Base-by-base conservation (phyloP, 2,888 invertebrate genomes). In the Patella depressa region DNA sequence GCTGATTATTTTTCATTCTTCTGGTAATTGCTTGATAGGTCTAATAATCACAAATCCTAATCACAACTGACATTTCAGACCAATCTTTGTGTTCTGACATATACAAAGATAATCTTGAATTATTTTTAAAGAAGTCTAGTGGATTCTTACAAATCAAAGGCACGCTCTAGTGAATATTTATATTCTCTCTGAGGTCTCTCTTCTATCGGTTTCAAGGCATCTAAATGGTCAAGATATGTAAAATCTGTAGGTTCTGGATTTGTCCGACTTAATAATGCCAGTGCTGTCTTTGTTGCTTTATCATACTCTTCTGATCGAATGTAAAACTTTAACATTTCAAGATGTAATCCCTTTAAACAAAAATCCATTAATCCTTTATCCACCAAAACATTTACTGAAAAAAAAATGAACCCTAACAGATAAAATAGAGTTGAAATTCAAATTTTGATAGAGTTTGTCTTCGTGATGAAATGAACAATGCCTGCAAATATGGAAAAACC, bases 361-460 rank as follows among this genome's bases (percentile, higher is more conserved):
- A 24, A 34, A 17, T 53, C 19, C 69, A 77, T 59, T 19, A 45
- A 34, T 7, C 59, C 53, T 45, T 77, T 55, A 19, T 53, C 69
- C 29, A 65, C 19, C 3, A 77, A 53, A 34, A 55, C 53, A 77
- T 72, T 53, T 19, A 77, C 77, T 77, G 65, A 19, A 77, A 77
- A 14, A 17, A 34, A 9, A 59, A 24, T 2, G 9, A 45, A 45
- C 45, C 45, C 0, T 45, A 45, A 9, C 45, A 45, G 45, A 45
- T 45, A 45, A 45, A 7, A 45, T 45, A 9, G 45, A 45, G 45
- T 45, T 45, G 45, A 7, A 45, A 9, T 45, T 45, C 7, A 7
- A 45, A 45, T 45, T 45, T 45, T 45, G 45, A 45, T 45, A 45
- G 45, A 7, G 45, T 45, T 45, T 45, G 1, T 45, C 1, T 45